Conservation (phyloP, 2,888 invertebrate genomes). For the Harpagoxenus sublaevis region DNA sequence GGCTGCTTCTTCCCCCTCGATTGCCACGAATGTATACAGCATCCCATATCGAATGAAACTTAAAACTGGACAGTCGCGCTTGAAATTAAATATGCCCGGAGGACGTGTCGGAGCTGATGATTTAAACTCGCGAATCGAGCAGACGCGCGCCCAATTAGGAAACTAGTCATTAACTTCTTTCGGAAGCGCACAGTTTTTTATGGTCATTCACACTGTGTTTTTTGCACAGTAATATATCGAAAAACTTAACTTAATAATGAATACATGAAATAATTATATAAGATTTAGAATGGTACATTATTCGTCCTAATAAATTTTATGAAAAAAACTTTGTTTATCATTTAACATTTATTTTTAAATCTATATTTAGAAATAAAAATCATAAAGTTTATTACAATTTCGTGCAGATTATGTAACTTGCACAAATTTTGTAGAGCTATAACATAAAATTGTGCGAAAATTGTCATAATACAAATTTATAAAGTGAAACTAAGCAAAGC, state of each 20-base stretch:
- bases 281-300: neutral
- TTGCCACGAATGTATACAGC: neutral
- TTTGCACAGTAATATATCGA: neutral
- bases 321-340: neutral
- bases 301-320: neutral
- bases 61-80: constrained; percentile 12
- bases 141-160: constrained; percentile 16
- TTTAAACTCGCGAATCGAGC: neutral
- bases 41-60: constrained; percentile 19
- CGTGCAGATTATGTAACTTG: neutral
- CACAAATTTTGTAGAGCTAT: neutral
- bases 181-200: constrained; percentile 8
- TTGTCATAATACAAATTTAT: neutral
- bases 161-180: constrained; percentile 26
- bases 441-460: constrained; percentile 1
- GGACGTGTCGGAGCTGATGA: neutral
- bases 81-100: constrained; percentile 15
- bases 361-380: neutral
- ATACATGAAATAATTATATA: neutral
- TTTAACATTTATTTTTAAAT: neutral
- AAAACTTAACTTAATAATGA: neutral
- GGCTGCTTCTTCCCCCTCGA: neutral
- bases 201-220: neutral
- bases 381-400: neutral
- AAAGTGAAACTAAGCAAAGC: neutral